Conservation (phyloP, 2,113 vertebrate genomes). For the Oxyura jamaicensis region DNA sequence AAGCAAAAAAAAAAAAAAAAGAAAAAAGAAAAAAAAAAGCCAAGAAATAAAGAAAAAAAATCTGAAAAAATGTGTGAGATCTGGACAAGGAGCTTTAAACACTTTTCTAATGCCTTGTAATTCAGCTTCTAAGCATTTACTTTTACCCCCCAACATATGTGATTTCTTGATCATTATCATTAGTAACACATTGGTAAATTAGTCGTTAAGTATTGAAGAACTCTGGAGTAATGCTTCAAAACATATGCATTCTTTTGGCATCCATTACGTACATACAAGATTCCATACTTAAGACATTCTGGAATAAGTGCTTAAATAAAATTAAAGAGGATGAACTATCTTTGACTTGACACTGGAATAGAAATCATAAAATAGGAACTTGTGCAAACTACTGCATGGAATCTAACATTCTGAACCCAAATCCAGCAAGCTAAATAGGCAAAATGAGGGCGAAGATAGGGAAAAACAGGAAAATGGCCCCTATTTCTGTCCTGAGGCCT, state of each 20-base stretch:
- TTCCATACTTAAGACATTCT: neutral
- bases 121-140: neutral
- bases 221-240: neutral
- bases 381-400: neutral
- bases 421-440: neutral
- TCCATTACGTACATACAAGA: neutral
- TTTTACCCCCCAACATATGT: neutral
- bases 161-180: neutral
- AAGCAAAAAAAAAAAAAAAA: neutral
- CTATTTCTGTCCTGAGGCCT: neutral
- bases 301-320: neutral
- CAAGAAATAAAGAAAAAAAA: neutral
- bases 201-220: neutral
- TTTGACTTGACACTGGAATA: neutral
- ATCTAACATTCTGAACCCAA: neutral
- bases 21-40: neutral
- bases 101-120: neutral
- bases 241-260: neutral
- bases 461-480: neutral
- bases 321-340: neutral
- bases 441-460: neutral
- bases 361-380: neutral
- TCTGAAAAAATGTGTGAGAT: neutral
- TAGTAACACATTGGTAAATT: neutral
- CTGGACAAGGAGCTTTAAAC: neutral